phyloP scores from a whole-genome alignment of 1,140 invertebrate species.

The Subanguina moxae region DNA sequence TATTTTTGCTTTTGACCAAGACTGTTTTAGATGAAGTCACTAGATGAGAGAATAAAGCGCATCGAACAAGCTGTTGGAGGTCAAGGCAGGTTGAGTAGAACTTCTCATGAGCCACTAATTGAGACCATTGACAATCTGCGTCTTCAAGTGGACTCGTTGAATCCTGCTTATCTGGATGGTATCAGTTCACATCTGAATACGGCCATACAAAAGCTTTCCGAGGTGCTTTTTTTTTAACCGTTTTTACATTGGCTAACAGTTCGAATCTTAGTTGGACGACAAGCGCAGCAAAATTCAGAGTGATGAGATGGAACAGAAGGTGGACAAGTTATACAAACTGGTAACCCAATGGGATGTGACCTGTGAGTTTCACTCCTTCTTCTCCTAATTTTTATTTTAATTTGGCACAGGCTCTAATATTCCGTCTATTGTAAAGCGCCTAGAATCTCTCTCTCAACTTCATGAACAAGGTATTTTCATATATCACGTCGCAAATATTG shows the following conservation, averaged over 20 bases:
- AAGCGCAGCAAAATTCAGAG: conserved; percentile 13
- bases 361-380: neutral
- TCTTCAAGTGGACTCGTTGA: conserved; percentile 11
- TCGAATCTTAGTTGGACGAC: conserved; percentile 19
- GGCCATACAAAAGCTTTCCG: conserved; percentile 12
- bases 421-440: conserved; percentile 15
- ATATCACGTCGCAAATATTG: too few species aligned
- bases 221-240: conserved; percentile 8
- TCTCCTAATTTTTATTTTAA: neutral
- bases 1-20: too few species aligned
- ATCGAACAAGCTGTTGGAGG: conserved; percentile 17
- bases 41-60: conserved; percentile 13
- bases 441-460: conserved; percentile 14
- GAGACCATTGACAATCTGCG: conserved; percentile 16
- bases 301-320: conserved; percentile 20
- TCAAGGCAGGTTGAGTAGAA: neutral
- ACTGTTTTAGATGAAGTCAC: neutral
- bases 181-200: conserved; percentile 4
- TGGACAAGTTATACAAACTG: conserved; percentile 19
- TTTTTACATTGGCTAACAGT: neutral
- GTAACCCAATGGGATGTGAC: conserved; percentile 13
- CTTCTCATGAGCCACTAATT: conserved; percentile 10
- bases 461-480: conserved; percentile 22
- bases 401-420: conserved; percentile 2
- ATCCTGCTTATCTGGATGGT: conserved; percentile 16